Evolutionary conservation across 2,888 invertebrate genomes (phyloP), one percentile per base, ranked within the genome.

Genomic region (Plebejus melissa): DNA sequence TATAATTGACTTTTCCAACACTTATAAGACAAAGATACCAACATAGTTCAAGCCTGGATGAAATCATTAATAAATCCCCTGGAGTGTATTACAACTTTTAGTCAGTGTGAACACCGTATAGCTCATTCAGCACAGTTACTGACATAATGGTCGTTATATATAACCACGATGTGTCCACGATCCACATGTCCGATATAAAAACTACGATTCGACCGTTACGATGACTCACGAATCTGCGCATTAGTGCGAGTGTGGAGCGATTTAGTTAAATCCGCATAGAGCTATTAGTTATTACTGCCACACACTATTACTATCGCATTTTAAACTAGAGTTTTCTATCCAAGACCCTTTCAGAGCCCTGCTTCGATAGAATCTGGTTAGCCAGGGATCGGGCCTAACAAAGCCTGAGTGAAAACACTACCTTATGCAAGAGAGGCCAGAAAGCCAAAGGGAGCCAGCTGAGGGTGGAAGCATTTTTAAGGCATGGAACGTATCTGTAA

Each of bases 161-260:
- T 65, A 65, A 65, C 65, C 32, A 13, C 65, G 32, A 65, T 65
- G 60, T 65, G 65, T 65, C 65, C 65, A 60, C 60, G 4, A 28
- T 28, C 60, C 60, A 65, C 32, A 65, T 65, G 65, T 65, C 65
- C 36, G 28, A 60, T 36, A 65, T 3, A 65, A 65, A 16, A 65
- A 65, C 65, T 65, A 65, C 65, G 22, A 36, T 65, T 32, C 65
- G 65, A 65, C 65, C 65, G 65, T 65, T 65, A 32, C 65, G 32
- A 65, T 65, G 65, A 65, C 65, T 65, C 65, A 65, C 32, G 32
- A 65, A 65, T 65, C 65, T 65, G 32, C 32, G 65, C 36, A 36
- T 65, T 65, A 65, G 32, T 13, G 65, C 65, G 32, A n/a, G n/a
- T 4, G 60, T 65, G 28, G 60, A 65, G 11, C 60, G 60, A 28